These are phyloP conservation scores for Ceratina calcarata DNA, from an alignment of 1,140 invertebrate genomes.

Conservation along the genomic window DNA sequence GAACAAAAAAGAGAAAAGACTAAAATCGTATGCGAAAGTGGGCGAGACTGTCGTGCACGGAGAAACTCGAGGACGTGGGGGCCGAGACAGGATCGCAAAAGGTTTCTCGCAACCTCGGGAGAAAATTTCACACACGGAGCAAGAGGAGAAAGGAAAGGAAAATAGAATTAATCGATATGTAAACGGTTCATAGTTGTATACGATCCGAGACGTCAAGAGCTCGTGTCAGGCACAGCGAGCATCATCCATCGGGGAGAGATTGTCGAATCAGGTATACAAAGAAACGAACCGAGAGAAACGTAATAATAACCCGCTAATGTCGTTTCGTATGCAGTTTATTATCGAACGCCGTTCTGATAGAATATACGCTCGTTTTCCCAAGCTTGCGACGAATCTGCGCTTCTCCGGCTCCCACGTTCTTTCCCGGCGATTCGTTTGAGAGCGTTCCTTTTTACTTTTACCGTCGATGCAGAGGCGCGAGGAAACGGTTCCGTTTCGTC, in stretches of 20 bases:
- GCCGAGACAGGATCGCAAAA: slow-evolving; percentile 11
- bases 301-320: neutral
- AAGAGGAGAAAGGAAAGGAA: neutral
- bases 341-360: neutral
- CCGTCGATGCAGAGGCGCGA: neutral
- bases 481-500: neutral
- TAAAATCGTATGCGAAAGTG: slow-evolving; percentile 26
- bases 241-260: neutral
- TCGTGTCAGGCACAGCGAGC: neutral
- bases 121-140: neutral
- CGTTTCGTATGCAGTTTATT: neutral
- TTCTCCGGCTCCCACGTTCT: slow-evolving; percentile 1
- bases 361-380: neutral
- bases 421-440: neutral
- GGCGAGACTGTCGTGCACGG: neutral
- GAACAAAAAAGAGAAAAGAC: slow-evolving; percentile 15
- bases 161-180: neutral
- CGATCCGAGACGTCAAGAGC: neutral
- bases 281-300: neutral
- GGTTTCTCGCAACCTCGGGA: slow-evolving; percentile 20
- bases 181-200: neutral
- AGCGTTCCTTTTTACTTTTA: neutral
- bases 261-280: neutral
- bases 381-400: slow-evolving; percentile 33
- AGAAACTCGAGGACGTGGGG: slow-evolving; percentile 18